Base-by-base conservation (phyloP, 2,888 invertebrate genomes). In the Lordiphosa andalusiaca region DNA sequence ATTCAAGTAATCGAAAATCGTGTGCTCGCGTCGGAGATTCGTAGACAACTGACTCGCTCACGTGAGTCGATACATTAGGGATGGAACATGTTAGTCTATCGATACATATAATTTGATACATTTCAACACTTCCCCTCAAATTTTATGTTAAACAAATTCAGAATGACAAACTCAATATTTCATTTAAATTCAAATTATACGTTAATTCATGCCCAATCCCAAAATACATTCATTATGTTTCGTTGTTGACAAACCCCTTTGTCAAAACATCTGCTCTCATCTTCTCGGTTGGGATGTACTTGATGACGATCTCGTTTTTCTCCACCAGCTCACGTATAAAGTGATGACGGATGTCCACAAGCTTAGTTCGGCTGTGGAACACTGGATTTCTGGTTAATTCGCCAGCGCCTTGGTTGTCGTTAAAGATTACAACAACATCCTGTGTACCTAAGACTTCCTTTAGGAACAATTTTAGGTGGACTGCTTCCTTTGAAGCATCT, bases 381-480 rank as follows among this genome's bases (percentile, higher is more conserved):
- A 48, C 37, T 37, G 37, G 25, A 37, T 37, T 48, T 13, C 23
- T n/a, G 0, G 23, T 48, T n/a, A 25, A 13, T 5, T 48, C 25
- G 12, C n/a, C n/a, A n/a, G n/a, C n/a, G n/a, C 23, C 19, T 39
- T 50, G 50, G 16, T 50, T 50, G 50, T 40, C 50, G 38, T 49
- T 49, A 13, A 37, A 12, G 38, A 49, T 49, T 10, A 23, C 23
- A 23, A 25, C 12, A 10, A 10, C 41, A 6, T 25, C 41, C 41
- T 41, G n/a, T 2, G 5, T 10, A 9, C 37, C 23, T 5, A 38
- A 48, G 13, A 37, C 23, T 38, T 49, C n/a, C 12, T 16, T 13
- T 10, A 30, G 25, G 38, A 13, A 49, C 37, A 23, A 16, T 49
- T 49, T 23, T 25, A 38, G 30, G 13, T 42, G 23, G 25, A 39